Conservation (phyloP, 1,140 invertebrate genomes). For the Papilio machaon region DNA sequence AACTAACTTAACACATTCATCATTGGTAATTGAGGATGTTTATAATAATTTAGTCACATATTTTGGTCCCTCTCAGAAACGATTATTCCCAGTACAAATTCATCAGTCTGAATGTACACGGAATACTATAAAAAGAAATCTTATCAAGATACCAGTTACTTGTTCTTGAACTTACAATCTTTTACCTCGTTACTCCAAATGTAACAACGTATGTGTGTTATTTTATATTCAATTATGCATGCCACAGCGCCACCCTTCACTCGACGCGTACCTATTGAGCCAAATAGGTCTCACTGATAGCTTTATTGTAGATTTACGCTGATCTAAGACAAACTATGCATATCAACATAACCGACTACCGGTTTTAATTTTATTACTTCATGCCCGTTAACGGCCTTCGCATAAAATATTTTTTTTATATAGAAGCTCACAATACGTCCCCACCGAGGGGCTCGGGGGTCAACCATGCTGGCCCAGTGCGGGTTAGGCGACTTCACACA, state of each 20-base stretch:
- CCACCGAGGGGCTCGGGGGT: too few relatives aligned
- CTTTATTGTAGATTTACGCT: conserved; percentile 31
- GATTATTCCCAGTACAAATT: not conserved
- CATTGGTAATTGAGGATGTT: too few relatives aligned
- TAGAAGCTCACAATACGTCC: too few relatives aligned
- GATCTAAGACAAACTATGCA: conserved; percentile 28
- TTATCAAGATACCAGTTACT: not conserved
- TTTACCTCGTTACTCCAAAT: not conserved
- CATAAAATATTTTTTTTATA: not conserved
- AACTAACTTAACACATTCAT: too few relatives aligned
- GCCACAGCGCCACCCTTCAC: conserved; percentile 29
- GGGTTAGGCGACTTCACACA: too few relatives aligned
- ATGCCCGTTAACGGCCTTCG: not conserved
- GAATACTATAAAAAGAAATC: not conserved
- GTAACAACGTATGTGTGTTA: conserved; percentile 5
- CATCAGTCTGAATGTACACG: not conserved
- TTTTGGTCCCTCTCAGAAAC: not conserved
- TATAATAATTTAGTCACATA: too few relatives aligned
- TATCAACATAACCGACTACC: conserved; percentile 8
- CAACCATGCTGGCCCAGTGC: too few relatives aligned
- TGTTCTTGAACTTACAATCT: not conserved
- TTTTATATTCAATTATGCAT: conserved; percentile 36
- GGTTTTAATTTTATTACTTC: conserved; percentile 15
- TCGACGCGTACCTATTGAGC: conserved; percentile 16
- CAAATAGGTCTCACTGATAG: conserved; percentile 32